phyloP scores from a whole-genome alignment of 2,888 invertebrate species.

The Pharmacophagus antenor region DNA sequence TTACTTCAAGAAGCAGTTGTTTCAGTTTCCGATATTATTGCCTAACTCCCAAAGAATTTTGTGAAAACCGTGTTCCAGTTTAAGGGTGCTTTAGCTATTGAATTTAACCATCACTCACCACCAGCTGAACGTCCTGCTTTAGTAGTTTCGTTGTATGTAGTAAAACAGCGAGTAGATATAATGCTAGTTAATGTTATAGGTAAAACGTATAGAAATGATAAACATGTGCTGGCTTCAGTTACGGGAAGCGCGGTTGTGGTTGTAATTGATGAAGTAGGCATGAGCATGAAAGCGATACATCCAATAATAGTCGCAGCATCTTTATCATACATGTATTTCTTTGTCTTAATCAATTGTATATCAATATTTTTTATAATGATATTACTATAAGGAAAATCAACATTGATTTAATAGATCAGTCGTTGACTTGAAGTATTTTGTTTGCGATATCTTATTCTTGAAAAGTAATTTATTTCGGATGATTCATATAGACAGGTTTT shows the following conservation, averaged over 20 bases:
- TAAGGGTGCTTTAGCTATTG: too few relatives aligned
- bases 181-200: neutral
- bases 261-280: slow-evolving; percentile 9
- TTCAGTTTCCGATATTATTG: too few relatives aligned
- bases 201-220: neutral
- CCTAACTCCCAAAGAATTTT: too few relatives aligned
- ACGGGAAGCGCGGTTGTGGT: slow-evolving; percentile 20
- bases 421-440: slow-evolving; percentile 10
- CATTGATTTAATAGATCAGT: neutral
- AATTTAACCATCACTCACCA: too few relatives aligned
- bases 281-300: slow-evolving; percentile 1
- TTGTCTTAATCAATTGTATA: neutral
- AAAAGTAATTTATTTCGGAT: slow-evolving; percentile 30
- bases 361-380: too few relatives aligned
- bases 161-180: too few relatives aligned
- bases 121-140: too few relatives aligned
- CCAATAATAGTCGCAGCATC: neutral
- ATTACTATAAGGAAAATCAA: too few relatives aligned
- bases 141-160: too few relatives aligned
- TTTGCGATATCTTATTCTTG: slow-evolving; percentile 19
- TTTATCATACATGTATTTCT: neutral
- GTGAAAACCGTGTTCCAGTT: too few relatives aligned
- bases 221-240: slow-evolving; percentile 10
- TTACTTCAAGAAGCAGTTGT: too few relatives aligned
- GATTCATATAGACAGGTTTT: slow-evolving; percentile 26